phyloP scores from a whole-genome alignment of 2,113 vertebrate genomes.

The Mola mola region DNA sequence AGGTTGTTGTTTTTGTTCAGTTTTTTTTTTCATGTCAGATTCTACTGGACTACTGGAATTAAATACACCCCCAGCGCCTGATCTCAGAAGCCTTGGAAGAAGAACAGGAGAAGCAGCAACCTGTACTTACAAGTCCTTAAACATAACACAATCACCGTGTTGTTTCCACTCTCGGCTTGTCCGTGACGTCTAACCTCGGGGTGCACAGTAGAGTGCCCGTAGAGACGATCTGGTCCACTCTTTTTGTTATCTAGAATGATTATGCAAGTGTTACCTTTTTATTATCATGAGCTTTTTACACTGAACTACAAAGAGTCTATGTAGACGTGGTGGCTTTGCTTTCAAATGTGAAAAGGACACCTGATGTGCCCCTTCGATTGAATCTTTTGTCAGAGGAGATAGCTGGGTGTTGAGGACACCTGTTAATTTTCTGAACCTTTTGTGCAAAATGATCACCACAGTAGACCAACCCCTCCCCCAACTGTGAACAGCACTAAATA shows the following conservation, averaged over 20 bases:
- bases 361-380: constrained; percentile 61
- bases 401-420: constrained; percentile 42
- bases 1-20: constrained; percentile 17
- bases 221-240: constrained; percentile 56
- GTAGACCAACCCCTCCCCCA: constrained; percentile 57
- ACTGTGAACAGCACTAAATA: constrained; percentile 76
- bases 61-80: constrained; percentile 81
- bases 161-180: constrained; percentile 43
- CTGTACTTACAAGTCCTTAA: constrained; percentile 60
- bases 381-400: constrained; percentile 55
- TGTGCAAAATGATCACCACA: constrained; percentile 58
- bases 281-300: constrained; percentile 78
- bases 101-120: constrained; percentile 67
- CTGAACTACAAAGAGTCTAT: constrained; percentile 73
- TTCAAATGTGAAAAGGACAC: constrained; percentile 76
- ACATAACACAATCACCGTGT: constrained; percentile 61
- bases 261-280: constrained; percentile 79
- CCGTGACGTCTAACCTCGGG: constrained; percentile 36
- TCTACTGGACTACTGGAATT: constrained; percentile 82
- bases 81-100: constrained; percentile 79
- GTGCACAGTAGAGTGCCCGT: constrained; percentile 20
- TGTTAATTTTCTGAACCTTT: constrained; percentile 49
- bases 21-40: constrained; percentile 66
- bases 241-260: constrained; percentile 71
- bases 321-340: constrained; percentile 61